phyloP scores from a whole-genome alignment of 2,113 vertebrate species.

The Odontophorus gujanensis region DNA sequence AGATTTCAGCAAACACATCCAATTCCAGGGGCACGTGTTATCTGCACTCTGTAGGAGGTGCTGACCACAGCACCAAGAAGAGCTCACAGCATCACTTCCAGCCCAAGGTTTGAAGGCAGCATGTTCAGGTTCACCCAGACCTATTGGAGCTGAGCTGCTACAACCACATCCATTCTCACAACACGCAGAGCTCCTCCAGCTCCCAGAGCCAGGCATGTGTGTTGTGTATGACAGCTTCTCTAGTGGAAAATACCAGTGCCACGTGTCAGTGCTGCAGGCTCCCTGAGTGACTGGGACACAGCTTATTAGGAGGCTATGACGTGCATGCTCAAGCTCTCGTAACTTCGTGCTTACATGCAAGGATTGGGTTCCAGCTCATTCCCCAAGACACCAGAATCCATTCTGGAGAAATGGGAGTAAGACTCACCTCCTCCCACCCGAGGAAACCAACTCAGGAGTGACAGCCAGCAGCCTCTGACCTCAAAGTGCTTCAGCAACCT shows the following conservation, averaged over 20 bases:
- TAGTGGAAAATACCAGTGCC: slow-evolving; percentile 56
- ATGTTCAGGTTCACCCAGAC: accelerated
- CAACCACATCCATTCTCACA: background rate
- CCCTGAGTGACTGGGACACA: background rate
- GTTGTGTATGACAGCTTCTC: background rate
- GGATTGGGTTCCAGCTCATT: slow-evolving; percentile 24
- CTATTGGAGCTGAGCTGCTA: background rate
- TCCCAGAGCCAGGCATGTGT: background rate
- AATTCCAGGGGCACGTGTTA: background rate
- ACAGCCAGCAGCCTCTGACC: background rate
- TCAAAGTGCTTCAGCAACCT: slow-evolving; percentile 1
- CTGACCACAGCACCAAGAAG: background rate
- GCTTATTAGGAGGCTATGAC: slow-evolving; percentile 44
- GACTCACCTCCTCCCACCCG: background rate
- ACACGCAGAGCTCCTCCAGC: background rate
- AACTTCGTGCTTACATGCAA: background rate
- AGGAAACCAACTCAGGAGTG: background rate
- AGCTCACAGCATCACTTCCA: background rate
- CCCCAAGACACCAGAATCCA: slow-evolving; percentile 2
- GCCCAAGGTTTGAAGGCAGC: background rate
- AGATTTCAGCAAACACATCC: background rate
- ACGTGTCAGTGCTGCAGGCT: background rate
- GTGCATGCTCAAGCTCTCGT: background rate
- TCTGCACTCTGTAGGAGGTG: background rate
- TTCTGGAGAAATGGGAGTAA: slow-evolving; percentile 25